These are phyloP conservation scores for Gnathonemus echidnorhynchus DNA, from an alignment of 2,113 vertebrate species.

Conservation along the genomic window DNA sequence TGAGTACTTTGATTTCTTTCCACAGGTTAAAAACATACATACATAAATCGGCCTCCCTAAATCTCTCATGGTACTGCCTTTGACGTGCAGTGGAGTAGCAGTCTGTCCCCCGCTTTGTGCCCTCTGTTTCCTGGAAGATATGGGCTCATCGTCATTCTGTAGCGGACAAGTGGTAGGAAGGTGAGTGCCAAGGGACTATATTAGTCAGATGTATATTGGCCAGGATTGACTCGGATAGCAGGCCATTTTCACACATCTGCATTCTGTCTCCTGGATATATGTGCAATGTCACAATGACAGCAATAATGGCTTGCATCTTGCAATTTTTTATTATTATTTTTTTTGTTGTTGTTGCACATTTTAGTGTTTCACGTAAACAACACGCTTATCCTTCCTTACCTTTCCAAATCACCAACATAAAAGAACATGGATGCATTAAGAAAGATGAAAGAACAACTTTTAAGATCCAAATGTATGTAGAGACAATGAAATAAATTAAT, in stretches of 20 bases:
- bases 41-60: neutral
- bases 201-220: neutral
- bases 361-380: too few species aligned
- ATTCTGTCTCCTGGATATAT: neutral
- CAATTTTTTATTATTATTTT: too few species aligned
- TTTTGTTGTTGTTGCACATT: too few species aligned
- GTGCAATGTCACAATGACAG: neutral
- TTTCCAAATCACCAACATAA: neutral
- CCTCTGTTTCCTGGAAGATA: neutral
- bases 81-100: neutral
- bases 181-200: neutral
- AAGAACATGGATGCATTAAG: neutral
- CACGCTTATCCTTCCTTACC: neutral
- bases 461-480: neutral
- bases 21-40: neutral
- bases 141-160: neutral
- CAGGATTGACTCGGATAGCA: neutral
- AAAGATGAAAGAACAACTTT: neutral
- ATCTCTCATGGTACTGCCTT: too few species aligned
- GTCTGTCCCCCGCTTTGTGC: neutral
- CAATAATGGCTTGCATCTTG: neutral
- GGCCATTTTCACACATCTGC: neutral
- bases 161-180: neutral
- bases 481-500: too few species aligned
- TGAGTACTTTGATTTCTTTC: neutral